Base-by-base conservation (phyloP, 2,113 vertebrate genomes). In the Origma solitaria region DNA sequence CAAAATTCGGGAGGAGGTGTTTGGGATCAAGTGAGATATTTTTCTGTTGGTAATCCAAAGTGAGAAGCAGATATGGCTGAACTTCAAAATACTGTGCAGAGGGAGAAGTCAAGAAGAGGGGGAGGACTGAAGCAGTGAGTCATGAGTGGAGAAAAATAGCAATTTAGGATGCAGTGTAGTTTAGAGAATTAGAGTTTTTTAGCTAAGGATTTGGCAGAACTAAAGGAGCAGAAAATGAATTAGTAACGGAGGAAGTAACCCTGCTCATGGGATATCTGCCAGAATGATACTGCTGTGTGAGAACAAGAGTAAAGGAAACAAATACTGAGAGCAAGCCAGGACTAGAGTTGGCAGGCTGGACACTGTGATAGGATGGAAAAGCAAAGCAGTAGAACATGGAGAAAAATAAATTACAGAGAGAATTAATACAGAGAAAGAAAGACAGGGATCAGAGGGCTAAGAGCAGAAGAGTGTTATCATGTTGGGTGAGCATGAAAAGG, bases 181-280 rank as follows among this genome's bases (percentile, higher is more conserved):
- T 81, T 18, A 70, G 76, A 75, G 84, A 89, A 78, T 81, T 60
- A 61, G 60, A 17, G 18, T 2, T 2, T 60, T 93, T 92, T 65
- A 87, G 61, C 49, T 65, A 89, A 84, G 57, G 42, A 87, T 82
- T 75, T 94, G 87, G 91, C 78, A 89, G 81, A 91, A 42, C 28
- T 61, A 68, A 91, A 85, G 66, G 70, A 95, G 73, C 62, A 95
- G 73, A 95, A 95, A 95, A 92, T 91, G 65, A 89, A 95, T 95
- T 95, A 65, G 84, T 92, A 85, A 89, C 85, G 91, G 91, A 92
- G 93, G 89, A 96, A 91, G 78, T 85, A 90, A 95, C 69, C 53
- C 73, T 89, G 65, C 18, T 92, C 13, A 10, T 82, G 65, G 70
- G 50, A 51, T 91, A 61, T 64, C 66, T 95, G 86, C 94, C 93